A percentile compares a stretch with the other conserved stretches of the same genome.
Evolutionary conservation across 2,113 vertebrate genomes (phyloP).

Genomic region (Cricetomys ansorgei): DNA sequence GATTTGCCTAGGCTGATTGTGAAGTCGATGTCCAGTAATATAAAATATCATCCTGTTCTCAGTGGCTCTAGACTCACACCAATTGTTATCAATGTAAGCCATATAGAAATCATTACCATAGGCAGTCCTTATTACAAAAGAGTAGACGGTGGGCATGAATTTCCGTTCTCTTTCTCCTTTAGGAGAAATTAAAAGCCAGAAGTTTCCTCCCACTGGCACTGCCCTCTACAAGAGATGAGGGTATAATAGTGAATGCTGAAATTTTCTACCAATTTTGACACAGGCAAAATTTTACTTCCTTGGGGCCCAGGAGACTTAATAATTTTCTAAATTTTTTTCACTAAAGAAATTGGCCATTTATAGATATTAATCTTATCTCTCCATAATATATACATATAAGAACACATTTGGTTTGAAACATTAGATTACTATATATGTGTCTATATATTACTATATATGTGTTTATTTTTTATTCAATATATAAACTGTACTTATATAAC

Average conservation of each 20-base stretch:
- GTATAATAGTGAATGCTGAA: not conserved
- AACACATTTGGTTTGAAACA: too few species aligned
- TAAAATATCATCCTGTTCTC: not conserved
- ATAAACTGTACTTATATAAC: not conserved
- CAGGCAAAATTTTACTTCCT: not conserved
- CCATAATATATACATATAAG: not conserved
- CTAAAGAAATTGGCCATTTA: not conserved
- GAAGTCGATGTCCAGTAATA: not conserved
- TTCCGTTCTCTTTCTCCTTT: not conserved
- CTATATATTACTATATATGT: not conserved
- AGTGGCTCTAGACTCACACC: not conserved
- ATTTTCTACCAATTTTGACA: not conserved
- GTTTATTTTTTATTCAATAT: not conserved
- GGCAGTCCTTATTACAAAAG: not conserved
- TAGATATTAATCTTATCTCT: not conserved
- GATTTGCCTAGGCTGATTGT: not conserved
- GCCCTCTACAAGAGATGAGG: not conserved
- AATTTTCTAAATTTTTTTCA: not conserved
- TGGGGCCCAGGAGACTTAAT: not conserved
- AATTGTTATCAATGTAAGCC: not conserved
- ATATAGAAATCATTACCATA: not conserved
- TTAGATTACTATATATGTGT: not conserved
- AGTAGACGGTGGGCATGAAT: not conserved
- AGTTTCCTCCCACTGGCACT: not conserved
- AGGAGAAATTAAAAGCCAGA: not conserved